Conservation (phyloP, 2,888 invertebrate genomes). For the Drosophila anomalata region DNA sequence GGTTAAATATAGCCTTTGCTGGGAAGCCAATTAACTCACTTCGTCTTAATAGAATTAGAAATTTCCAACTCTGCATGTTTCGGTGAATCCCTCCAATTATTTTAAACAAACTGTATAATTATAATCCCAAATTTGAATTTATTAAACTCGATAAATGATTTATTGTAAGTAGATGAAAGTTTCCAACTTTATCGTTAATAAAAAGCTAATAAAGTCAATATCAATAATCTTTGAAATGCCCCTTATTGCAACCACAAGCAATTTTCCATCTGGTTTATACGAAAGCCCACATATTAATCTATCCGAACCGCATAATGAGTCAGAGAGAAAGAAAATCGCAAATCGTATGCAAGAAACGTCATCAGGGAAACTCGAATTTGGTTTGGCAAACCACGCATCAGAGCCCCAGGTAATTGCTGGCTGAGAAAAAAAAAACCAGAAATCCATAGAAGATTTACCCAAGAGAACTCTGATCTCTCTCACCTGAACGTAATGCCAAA, state of each 20-base stretch:
- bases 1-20: neutral
- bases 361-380: slow-evolving; percentile 41
- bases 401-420: neutral
- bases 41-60: slow-evolving; percentile 1
- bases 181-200: neutral
- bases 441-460: slow-evolving; percentile 28
- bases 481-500: slow-evolving; percentile 16
- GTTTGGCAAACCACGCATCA: slow-evolving; percentile 38
- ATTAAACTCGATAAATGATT: slow-evolving; percentile 8
- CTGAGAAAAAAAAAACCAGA: slow-evolving; percentile 28
- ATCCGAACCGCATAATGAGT: slow-evolving; percentile 11
- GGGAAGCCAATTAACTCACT: neutral
- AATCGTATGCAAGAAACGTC: slow-evolving; percentile 6
- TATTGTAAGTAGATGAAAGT: neutral
- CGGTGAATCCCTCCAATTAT: neutral
- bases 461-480: slow-evolving; percentile 8
- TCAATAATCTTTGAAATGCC: neutral
- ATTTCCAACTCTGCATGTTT: slow-evolving; percentile 1
- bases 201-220: neutral
- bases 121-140: neutral
- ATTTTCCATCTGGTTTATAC: slow-evolving; percentile 12
- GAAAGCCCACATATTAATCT: neutral
- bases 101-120: neutral
- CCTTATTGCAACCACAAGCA: neutral
- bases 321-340: slow-evolving; percentile 14